Conservation (phyloP, 2,888 invertebrate genomes). For the Leucophenga maculata region DNA sequence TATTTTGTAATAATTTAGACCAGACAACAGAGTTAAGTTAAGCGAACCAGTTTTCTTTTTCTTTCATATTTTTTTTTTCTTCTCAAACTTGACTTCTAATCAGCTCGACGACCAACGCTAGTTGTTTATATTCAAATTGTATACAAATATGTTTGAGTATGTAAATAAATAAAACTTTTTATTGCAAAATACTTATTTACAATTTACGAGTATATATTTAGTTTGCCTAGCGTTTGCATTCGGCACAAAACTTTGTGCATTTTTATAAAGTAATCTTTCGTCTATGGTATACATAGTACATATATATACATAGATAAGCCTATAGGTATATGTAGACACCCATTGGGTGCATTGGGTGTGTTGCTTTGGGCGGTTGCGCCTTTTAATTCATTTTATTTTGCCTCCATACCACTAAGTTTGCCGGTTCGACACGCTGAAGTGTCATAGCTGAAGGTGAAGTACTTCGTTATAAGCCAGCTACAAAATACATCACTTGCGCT, state of each 20-base stretch:
- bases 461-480: constrained; percentile 23
- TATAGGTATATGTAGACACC: no score
- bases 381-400: no score
- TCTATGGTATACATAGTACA: no score
- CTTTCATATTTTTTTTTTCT: no score
- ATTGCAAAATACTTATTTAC: not conserved
- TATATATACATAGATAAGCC: no score
- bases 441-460: constrained; percentile 53
- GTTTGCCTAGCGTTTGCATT: no score
- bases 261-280: no score
- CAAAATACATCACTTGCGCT: constrained; percentile 22
- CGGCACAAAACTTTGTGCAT: no score
- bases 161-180: constrained; percentile 12
- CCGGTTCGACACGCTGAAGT: constrained; percentile 43
- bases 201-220: no score
- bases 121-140: constrained; percentile 2
- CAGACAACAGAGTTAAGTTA: no score
- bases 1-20: no score
- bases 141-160: not conserved
- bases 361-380: not conserved
- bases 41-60: not conserved
- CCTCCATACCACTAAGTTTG: not conserved
- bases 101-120: not conserved
- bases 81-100: no score
- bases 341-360: not conserved